Percentiles rank a stretch among this genome's conserved stretches.
phyloP scores from a whole-genome alignment of 2,113 vertebrate species.

The Excalfactoria chinensis region DNA sequence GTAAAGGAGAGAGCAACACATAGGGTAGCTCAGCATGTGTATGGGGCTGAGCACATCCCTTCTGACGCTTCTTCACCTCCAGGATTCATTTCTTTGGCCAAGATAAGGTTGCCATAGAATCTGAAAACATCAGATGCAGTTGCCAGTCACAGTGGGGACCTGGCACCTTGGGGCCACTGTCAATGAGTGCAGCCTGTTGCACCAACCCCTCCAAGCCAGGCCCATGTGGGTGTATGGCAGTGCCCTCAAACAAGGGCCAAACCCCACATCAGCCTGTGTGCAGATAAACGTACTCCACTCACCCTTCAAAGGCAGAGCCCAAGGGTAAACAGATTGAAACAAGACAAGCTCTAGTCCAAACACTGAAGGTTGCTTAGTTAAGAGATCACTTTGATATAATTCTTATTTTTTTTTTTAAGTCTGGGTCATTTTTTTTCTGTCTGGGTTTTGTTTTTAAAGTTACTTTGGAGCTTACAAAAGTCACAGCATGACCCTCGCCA shows the following conservation, averaged over 20 bases:
- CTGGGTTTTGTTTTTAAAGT: constrained; percentile 41
- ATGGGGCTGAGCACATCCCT: background rate
- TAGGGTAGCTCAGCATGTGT: accelerated
- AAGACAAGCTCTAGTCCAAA: background rate
- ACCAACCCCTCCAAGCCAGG: background rate
- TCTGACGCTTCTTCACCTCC: background rate
- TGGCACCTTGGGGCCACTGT: background rate
- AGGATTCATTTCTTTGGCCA: background rate
- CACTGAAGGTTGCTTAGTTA: background rate
- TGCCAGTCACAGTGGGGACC: accelerated
- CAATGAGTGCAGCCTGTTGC: background rate
- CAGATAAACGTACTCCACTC: background rate
- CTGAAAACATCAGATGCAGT: background rate
- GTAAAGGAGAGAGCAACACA: background rate
- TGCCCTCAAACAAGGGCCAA: background rate
- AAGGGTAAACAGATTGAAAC: background rate
- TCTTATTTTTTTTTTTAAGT: background rate
- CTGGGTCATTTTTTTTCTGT: constrained; percentile 31
- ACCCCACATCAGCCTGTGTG: background rate
- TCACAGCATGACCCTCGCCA: background rate
- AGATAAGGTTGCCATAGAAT: background rate
- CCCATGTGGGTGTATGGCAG: accelerated
- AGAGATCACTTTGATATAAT: background rate
- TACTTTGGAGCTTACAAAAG: constrained; percentile 14
- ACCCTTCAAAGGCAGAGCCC: constrained; percentile 36